These are phyloP conservation scores for Leptobrachium ailaonicum DNA, from an alignment of 2,113 vertebrate genomes.

Conservation along the genomic window DNA sequence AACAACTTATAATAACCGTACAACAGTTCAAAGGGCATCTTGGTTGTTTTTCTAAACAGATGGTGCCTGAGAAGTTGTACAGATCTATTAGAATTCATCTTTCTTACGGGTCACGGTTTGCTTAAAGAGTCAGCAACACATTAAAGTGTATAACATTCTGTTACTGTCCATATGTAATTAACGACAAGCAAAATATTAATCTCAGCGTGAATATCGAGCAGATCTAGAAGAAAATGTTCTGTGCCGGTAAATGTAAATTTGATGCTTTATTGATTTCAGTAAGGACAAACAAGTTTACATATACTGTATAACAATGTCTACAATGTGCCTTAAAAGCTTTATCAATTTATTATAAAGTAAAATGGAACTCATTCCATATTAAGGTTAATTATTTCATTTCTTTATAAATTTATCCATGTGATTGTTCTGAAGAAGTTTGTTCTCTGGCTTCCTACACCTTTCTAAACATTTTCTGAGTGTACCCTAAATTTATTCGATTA, in stretches of 20 bases:
- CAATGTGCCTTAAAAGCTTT: too few relatives aligned
- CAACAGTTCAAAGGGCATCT: conserved; percentile 36
- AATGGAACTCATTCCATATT: too few relatives aligned
- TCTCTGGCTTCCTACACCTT: too few relatives aligned
- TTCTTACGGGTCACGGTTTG: conserved; percentile 11
- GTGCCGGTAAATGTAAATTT: neutral
- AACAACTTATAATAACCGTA: conserved; percentile 29
- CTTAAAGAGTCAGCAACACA: neutral
- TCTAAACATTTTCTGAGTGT: too few relatives aligned
- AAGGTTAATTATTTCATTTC: too few relatives aligned
- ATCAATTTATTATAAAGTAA: too few relatives aligned
- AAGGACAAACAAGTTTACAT: too few relatives aligned
- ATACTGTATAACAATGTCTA: too few relatives aligned
- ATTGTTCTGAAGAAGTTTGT: too few relatives aligned
- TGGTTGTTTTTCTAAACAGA: conserved; percentile 44
- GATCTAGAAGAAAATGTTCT: neutral
- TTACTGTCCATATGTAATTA: conserved; percentile 2
- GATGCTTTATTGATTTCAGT: neutral
- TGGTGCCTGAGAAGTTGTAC: conserved; percentile 13
- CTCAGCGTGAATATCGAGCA: neutral
- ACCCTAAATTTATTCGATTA: too few relatives aligned
- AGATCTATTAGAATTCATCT: conserved; percentile 21
- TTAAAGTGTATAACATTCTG: neutral
- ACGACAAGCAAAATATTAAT: neutral
- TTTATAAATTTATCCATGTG: too few relatives aligned